Evolutionary conservation across 2,888 invertebrate genomes (phyloP).

Genomic region (Carcina quercana): DNA sequence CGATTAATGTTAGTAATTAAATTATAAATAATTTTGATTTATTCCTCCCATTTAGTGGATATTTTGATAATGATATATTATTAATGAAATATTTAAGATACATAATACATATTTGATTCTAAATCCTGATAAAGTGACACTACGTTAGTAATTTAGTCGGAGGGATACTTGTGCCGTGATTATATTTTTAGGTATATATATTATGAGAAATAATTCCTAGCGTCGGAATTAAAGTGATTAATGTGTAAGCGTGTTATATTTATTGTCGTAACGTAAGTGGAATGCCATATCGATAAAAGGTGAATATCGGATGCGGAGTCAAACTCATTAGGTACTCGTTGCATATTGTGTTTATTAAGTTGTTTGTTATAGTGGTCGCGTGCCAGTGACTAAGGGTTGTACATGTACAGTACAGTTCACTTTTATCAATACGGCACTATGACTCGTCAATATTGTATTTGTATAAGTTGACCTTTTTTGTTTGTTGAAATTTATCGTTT

Average conservation of each 20-base stretch:
- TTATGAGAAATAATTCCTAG: conserved; percentile 74
- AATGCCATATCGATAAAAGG: conserved; percentile 75
- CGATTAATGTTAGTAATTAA: conserved; percentile 73
- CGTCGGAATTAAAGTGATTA: conserved; percentile 76
- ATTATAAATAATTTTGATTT: conserved; percentile 74
- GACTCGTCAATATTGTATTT: conserved; percentile 65
- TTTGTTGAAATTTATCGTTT: conserved; percentile 73
- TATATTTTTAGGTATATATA: conserved; percentile 76
- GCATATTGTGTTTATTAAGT: conserved; percentile 60
- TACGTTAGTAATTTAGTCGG: conserved; percentile 75
- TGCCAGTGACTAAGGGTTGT: conserved; percentile 39
- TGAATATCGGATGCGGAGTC: conserved; percentile 70
- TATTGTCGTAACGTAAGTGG: conserved; percentile 73
- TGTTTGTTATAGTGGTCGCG: conserved; percentile 50
- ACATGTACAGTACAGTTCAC: conserved; percentile 62
- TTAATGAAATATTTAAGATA: conserved; percentile 75
- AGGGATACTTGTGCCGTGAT: conserved; percentile 76
- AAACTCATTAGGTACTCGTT: conserved; percentile 59
- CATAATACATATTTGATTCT: conserved; percentile 76
- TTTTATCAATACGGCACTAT: conserved; percentile 74
- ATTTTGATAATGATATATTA: conserved; percentile 76
- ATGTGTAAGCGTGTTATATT: conserved; percentile 75
- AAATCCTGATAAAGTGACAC: conserved; percentile 75
- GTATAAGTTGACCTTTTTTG: conserved; percentile 65
- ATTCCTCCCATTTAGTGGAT: conserved; percentile 76